These are phyloP conservation scores for Semotilus atromaculatus DNA, from an alignment of 2,797 vertebrate genomes.

Conservation along the genomic window DNA sequence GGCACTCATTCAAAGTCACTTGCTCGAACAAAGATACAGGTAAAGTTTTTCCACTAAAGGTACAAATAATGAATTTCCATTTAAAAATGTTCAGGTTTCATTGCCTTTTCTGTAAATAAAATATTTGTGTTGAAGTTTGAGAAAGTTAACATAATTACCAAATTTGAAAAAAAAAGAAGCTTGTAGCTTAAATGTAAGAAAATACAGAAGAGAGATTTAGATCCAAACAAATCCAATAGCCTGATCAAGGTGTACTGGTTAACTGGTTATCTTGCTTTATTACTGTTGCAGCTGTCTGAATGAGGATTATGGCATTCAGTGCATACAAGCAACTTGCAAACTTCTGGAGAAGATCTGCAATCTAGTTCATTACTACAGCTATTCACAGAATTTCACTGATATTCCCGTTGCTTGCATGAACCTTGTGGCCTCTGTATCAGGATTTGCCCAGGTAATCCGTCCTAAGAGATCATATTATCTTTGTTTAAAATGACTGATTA, in stretches of 20 bases:
- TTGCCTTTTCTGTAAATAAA: too few species aligned
- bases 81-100: too few species aligned
- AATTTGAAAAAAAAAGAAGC: too few species aligned
- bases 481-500: not conserved
- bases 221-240: too few species aligned
- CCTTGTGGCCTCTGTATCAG: slow-evolving; percentile 71
- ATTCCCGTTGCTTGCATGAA: slow-evolving; percentile 74
- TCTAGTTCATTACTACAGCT: not conserved
- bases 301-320: slow-evolving; percentile 64
- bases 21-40: slow-evolving; percentile 76
- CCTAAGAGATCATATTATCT: not conserved
- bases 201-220: too few species aligned
- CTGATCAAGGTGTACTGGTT: too few species aligned
- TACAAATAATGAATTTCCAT: not conserved
- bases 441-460: slow-evolving; percentile 58
- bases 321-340: slow-evolving; percentile 69
- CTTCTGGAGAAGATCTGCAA: slow-evolving; percentile 80
- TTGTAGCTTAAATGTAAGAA: too few species aligned
- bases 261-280: not conserved
- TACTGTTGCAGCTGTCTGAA: slow-evolving; percentile 60
- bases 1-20: slow-evolving; percentile 61
- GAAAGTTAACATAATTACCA: too few species aligned
- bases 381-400: fast-evolving
- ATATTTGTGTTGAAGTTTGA: too few species aligned
- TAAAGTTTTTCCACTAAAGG: slow-evolving; percentile 37